Percentiles rank a stretch among this genome's conserved stretches.
Evolutionary conservation across 2,113 vertebrate genomes (phyloP).

Genomic region (Ivindomyrus marchei): DNA sequence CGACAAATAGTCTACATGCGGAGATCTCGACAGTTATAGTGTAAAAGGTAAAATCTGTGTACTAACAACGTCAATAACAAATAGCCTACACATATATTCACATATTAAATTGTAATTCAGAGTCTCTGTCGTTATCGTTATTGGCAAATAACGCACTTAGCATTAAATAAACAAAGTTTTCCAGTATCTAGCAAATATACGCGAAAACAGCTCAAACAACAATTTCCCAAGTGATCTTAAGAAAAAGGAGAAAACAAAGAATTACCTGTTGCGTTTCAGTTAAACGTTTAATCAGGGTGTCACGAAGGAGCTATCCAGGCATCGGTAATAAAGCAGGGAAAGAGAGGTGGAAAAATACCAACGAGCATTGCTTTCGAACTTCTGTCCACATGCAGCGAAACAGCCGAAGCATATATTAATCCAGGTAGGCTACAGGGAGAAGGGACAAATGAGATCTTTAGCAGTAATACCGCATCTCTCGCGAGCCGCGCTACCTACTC

Average conservation of each 20-base stretch:
- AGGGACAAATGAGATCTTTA: not conserved
- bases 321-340: not conserved
- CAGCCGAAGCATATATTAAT: not conserved
- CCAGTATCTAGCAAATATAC: not conserved
- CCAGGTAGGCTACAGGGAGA: not conserved
- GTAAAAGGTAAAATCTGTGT: not conserved
- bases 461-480: not conserved
- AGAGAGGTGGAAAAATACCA: not conserved
- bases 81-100: not conserved
- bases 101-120: not conserved
- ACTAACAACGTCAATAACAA: not conserved
- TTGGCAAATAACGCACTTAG: not conserved
- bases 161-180: constrained; percentile 3
- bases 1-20: not conserved
- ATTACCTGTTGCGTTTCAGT: constrained; percentile 22
- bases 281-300: not conserved
- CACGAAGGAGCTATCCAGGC: not conserved
- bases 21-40: not conserved
- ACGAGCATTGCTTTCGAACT: not conserved
- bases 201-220: not conserved
- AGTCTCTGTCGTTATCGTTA: not conserved
- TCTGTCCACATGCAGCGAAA: not conserved
- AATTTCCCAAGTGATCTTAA: not conserved
- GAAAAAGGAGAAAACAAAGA: not conserved
- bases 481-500: not conserved